Conservation (phyloP, 2,888 invertebrate species). For the Cecidostiba fungosa region DNA sequence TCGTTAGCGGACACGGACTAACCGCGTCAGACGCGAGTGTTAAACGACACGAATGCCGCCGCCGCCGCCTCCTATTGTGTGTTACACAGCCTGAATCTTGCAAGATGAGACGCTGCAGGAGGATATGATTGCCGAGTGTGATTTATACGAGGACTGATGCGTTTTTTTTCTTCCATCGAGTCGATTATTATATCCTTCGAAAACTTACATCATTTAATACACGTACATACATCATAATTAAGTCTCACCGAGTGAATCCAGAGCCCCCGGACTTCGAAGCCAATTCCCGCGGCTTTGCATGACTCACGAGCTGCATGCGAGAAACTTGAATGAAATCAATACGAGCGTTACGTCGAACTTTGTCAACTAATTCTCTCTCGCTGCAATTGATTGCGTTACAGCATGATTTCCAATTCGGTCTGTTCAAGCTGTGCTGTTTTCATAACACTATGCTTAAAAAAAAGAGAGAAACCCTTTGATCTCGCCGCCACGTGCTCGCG, state of each 20-base stretch:
- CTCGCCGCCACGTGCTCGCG: not conserved
- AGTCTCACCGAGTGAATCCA: not conserved
- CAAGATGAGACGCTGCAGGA: not conserved
- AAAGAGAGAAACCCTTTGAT: not conserved
- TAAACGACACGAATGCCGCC: constrained; percentile 67
- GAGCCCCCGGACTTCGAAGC: not conserved
- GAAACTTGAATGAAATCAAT: not conserved
- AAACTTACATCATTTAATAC: not conserved
- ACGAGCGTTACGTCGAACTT: not conserved
- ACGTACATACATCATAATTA: not conserved
- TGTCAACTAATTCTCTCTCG: not conserved
- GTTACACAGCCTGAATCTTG: not conserved
- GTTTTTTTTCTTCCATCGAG: no score
- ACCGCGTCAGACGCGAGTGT: constrained; percentile 72
- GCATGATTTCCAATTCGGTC: not conserved
- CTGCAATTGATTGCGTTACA: not conserved
- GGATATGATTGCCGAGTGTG: not conserved
- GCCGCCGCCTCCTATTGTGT: not conserved
- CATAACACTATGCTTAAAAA: not conserved
- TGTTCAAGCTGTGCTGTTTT: not conserved
- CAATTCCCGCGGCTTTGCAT: not conserved
- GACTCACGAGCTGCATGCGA: not conserved
- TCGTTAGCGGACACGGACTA: constrained; percentile 76
- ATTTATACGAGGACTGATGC: not conserved
- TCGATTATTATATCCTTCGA: not conserved